phyloP scores from a whole-genome alignment of 2,888 invertebrate genomes.

The Sipunculus nudus region DNA sequence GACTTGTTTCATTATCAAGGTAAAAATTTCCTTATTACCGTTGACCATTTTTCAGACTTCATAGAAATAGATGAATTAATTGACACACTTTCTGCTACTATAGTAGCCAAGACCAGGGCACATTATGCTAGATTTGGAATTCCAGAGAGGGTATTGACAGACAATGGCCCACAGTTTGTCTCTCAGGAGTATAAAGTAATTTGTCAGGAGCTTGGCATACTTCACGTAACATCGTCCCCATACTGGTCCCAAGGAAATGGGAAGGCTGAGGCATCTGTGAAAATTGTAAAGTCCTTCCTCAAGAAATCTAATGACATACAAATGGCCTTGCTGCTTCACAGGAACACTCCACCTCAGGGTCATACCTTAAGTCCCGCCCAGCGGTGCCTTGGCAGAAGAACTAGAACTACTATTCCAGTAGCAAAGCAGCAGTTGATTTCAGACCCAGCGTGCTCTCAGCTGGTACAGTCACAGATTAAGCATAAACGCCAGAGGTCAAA shows the following conservation, averaged over 20 bases:
- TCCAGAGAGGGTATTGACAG: neutral
- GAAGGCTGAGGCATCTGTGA: neutral
- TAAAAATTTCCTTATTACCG: constrained; percentile 6
- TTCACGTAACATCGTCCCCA: constrained; percentile 10
- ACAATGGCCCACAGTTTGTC: neutral
- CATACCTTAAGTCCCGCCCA: constrained; percentile 11
- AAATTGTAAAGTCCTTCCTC: neutral
- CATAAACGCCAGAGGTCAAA: too few species aligned
- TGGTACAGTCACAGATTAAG: too few species aligned
- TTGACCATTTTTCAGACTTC: constrained; percentile 10
- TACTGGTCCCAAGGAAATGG: constrained; percentile 14
- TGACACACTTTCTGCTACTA: constrained; percentile 5
- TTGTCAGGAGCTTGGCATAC: neutral
- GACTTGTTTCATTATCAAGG: neutral
- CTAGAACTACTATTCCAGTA: neutral
- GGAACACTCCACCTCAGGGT: constrained; percentile 13
- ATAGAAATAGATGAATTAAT: constrained; percentile 3
- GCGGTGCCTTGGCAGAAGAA: neutral
- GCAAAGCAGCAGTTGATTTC: too few species aligned
- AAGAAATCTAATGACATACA: neutral
- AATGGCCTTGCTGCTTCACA: constrained; percentile 4
- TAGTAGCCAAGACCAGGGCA: constrained; percentile 1
- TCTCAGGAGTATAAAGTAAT: neutral
- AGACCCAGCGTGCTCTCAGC: too few species aligned
- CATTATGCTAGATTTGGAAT: constrained; percentile 6